These are phyloP conservation scores for Streblospio benedicti DNA, from an alignment of 1,140 invertebrate genomes.

Conservation along the genomic window DNA sequence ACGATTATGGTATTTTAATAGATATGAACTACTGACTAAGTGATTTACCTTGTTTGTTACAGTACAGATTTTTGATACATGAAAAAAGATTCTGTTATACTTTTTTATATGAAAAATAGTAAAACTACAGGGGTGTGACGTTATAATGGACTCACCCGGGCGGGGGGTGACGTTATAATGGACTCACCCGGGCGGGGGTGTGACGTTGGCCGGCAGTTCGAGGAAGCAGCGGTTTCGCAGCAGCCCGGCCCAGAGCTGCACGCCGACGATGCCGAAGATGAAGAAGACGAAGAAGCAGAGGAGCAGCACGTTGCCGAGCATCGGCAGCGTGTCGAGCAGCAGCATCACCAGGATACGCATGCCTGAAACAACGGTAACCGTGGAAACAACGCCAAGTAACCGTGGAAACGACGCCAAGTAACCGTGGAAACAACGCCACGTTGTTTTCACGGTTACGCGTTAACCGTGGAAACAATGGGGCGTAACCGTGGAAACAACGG, in stretches of 20 bases:
- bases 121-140: too few relatives aligned
- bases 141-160: too few relatives aligned
- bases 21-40: too few relatives aligned
- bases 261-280: conserved; percentile 99
- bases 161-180: too few relatives aligned
- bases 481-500: not conserved
- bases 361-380: conserved; percentile 54
- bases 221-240: conserved; percentile 86
- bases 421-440: too few relatives aligned
- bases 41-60: too few relatives aligned
- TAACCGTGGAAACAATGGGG: too few relatives aligned
- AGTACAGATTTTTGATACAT: too few relatives aligned
- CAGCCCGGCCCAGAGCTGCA: conserved; percentile 97
- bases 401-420: not conserved
- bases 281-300: conserved; percentile 99
- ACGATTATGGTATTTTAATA: too few relatives aligned
- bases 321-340: conserved; percentile 94
- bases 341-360: conserved; percentile 98
- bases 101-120: too few relatives aligned
- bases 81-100: too few relatives aligned
- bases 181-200: too few relatives aligned
- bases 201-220: conserved; percentile 32
- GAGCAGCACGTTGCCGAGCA: conserved; percentile 96
- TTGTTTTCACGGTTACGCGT: not conserved
- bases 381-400: not conserved